Percentiles rank a stretch among this genome's conserved stretches.
phyloP scores from a whole-genome alignment of 2,888 invertebrate species.

The Autographa pulchrina region DNA sequence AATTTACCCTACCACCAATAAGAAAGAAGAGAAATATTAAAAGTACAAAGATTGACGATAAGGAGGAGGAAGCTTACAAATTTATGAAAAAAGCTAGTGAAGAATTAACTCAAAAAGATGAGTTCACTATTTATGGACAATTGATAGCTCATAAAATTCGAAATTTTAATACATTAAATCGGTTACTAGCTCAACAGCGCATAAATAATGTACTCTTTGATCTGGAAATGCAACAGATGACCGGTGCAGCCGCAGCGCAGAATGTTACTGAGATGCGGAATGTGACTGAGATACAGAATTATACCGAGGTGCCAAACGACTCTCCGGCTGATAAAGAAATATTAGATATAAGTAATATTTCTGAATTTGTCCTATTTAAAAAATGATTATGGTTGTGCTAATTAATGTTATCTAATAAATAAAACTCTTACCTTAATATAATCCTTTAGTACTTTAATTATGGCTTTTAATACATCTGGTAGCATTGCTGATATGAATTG shows the following conservation, averaged over 20 bases:
- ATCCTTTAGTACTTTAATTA: conserved; percentile 35
- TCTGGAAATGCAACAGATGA: conserved; percentile 26
- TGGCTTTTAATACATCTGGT: conserved; percentile 32
- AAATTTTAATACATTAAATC: conserved; percentile 25
- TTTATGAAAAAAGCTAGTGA: conserved; percentile 25
- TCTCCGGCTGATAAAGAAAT: no score
- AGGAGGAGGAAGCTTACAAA: conserved; percentile 29
- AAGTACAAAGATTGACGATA: conserved; percentile 28
- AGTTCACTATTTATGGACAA: conserved; percentile 39
- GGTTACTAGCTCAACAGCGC: conserved; percentile 34
- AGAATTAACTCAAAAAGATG: conserved; percentile 37
- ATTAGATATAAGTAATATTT: no score
- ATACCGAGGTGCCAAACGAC: no score
- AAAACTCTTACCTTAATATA: conserved; percentile 23
- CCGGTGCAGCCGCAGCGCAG: conserved; percentile 19
- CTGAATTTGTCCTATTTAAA: neutral
- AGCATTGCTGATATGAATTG: neutral
- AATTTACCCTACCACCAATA: conserved; percentile 31
- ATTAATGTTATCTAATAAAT: conserved; percentile 25
- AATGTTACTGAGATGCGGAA: no score
- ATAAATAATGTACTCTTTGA: conserved; percentile 35
- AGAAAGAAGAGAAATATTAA: conserved; percentile 36
- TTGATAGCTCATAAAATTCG: conserved; percentile 46
- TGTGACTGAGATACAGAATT: no score
- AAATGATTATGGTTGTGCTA: conserved; percentile 5